Percentiles rank a stretch among this genome's conserved stretches.
These are phyloP conservation scores for Saccopteryx leptura DNA, from an alignment of 2,113 vertebrate species.

Conservation along the genomic window DNA sequence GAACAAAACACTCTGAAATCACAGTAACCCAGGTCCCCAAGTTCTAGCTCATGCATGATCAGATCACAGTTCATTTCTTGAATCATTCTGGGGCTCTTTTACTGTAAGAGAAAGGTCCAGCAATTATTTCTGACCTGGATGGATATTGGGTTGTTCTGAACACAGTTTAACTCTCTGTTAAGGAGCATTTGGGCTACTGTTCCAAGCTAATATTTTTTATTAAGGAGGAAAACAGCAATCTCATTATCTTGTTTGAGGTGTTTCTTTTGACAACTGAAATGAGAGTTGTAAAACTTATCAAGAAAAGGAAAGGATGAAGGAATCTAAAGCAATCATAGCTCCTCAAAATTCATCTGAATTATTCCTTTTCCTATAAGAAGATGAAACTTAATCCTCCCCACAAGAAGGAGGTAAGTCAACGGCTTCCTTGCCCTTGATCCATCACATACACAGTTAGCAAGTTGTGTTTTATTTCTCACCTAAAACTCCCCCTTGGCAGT, in stretches of 20 bases:
- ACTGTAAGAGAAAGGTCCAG: neutral
- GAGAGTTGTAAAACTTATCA: neutral
- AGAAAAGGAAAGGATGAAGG: neutral
- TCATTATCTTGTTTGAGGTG: slow-evolving; percentile 5
- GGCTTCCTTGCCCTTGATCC: neutral
- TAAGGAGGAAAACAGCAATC: neutral
- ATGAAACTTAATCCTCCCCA: accelerated
- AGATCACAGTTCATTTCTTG: neutral
- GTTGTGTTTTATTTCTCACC: neutral
- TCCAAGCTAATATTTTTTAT: neutral
- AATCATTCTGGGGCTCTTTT: neutral
- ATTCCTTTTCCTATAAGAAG: neutral
- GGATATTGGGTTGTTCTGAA: neutral
- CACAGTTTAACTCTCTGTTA: neutral
- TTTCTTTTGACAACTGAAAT: slow-evolving; percentile 5
- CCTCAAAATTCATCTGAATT: neutral
- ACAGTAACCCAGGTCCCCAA: neutral
- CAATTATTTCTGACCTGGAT: neutral
- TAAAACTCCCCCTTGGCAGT: neutral
- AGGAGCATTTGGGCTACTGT: neutral
- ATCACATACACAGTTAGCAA: neutral
- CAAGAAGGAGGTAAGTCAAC: neutral
- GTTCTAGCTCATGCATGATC: neutral
- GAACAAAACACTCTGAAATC: neutral
- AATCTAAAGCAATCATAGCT: neutral